Conservation (phyloP, 2,113 vertebrate genomes). For the Muntiacus muntjak region DNA sequence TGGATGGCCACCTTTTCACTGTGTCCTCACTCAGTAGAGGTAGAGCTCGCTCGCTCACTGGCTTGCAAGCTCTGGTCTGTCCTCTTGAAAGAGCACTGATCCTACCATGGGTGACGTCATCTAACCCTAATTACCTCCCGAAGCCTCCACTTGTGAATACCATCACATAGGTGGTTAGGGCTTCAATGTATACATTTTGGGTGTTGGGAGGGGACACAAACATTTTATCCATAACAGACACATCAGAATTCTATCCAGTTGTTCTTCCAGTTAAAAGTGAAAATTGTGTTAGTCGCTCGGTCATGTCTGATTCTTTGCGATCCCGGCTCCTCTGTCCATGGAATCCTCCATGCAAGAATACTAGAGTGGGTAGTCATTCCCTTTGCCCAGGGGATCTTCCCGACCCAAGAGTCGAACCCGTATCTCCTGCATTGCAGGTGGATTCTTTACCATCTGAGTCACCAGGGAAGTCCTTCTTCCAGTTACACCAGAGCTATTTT, state of each 20-base stretch:
- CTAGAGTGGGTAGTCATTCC: neutral
- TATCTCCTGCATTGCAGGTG: neutral
- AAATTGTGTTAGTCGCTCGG: neutral
- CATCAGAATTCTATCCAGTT: neutral
- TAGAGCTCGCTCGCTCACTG: too few relatives aligned
- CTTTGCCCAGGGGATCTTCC: neutral
- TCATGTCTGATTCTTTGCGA: neutral
- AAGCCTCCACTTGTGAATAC: neutral
- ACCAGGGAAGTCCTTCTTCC: neutral
- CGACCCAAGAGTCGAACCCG: neutral
- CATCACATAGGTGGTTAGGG: neutral
- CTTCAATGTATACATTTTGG: neutral
- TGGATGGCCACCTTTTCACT: neutral
- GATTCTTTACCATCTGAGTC: neutral
- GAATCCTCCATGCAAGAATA: neutral
- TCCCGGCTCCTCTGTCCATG: neutral
- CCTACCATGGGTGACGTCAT: neutral
- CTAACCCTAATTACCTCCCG: neutral
- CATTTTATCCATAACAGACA: neutral
- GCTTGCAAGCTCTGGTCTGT: neutral
- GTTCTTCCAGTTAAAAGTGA: neutral
- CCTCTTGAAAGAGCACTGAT: neutral
- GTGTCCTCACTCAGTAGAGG: neutral
- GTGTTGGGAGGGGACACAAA: neutral
- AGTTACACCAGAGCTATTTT: neutral